These are phyloP conservation scores for Endomychus coccineus DNA, from an alignment of 2,888 invertebrate species.

Conservation along the genomic window DNA sequence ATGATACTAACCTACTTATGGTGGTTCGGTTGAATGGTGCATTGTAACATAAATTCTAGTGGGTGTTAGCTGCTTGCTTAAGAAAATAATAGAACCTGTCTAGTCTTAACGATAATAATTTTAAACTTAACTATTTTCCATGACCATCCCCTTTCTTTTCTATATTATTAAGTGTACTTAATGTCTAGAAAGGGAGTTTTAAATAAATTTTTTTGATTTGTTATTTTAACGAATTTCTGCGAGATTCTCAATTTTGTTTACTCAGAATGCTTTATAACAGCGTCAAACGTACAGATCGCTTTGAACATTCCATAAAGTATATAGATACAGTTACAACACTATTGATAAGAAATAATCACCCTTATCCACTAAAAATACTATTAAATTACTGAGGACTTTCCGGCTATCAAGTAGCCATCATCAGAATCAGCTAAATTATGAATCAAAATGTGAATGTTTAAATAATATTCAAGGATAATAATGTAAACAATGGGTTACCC, in stretches of 20 bases:
- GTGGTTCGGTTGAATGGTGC: slow-evolving; percentile 10
- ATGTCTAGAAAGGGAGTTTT: slow-evolving; percentile 13
- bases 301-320: too few species aligned
- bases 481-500: too few species aligned
- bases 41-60: slow-evolving; percentile 13
- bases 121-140: slow-evolving; percentile 16
- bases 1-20: slow-evolving; percentile 11
- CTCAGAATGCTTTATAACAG: slow-evolving; percentile 3
- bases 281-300: too few species aligned
- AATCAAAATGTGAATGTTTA: too few species aligned
- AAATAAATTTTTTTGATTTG: slow-evolving; percentile 11
- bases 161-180: slow-evolving; percentile 18
- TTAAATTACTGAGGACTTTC: too few species aligned
- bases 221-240: slow-evolving; percentile 10
- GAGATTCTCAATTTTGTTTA: slow-evolving; percentile 4
- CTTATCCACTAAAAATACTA: too few species aligned
- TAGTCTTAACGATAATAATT: slow-evolving; percentile 15
- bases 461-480: too few species aligned
- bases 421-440: too few species aligned
- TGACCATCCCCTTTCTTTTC: slow-evolving; percentile 12
- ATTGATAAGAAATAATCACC: too few species aligned
- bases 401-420: too few species aligned
- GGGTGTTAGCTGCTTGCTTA: slow-evolving; percentile 14
- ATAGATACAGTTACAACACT: too few species aligned
- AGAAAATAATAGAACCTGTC: slow-evolving; percentile 12